These are phyloP conservation scores for Lophura swinhoii DNA, from an alignment of 2,797 vertebrate genomes.

Conservation along the genomic window DNA sequence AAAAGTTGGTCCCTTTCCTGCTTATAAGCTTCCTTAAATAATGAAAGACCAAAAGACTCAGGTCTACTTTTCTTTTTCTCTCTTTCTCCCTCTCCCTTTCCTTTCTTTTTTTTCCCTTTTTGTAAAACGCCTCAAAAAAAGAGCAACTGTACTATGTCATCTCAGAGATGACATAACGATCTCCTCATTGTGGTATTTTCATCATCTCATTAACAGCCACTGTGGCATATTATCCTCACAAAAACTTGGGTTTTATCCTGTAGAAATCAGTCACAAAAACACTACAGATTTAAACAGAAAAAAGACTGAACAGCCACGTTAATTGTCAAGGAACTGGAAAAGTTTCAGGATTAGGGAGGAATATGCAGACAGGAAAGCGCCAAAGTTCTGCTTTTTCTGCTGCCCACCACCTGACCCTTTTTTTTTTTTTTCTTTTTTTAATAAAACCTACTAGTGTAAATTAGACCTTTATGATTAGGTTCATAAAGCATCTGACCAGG, in stretches of 20 bases:
- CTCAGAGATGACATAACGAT: not conserved
- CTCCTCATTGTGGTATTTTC: not conserved
- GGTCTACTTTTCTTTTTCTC: not conserved
- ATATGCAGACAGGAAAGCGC: not conserved
- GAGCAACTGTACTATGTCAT: not conserved
- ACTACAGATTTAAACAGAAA: not conserved
- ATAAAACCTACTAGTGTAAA: not conserved
- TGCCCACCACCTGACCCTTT: not conserved
- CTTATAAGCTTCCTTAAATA: not conserved
- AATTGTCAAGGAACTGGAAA: not conserved
- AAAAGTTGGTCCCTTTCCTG: not conserved
- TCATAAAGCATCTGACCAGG: not conserved
- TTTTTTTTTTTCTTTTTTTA: not conserved
- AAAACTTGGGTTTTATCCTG: not conserved
- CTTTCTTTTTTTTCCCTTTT: not conserved
- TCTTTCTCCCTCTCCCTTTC: not conserved
- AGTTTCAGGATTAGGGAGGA: not conserved
- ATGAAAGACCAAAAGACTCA: not conserved
- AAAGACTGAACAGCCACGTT: not conserved
- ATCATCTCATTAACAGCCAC: not conserved
- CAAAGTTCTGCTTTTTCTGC: not conserved
- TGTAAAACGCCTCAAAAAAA: not conserved
- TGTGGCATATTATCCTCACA: fast-evolving
- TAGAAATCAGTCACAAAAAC: not conserved
- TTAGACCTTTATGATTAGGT: not conserved